Evolutionary conservation across 2,888 invertebrate species (phyloP), one percentile per base, ranked within the genome.

Genomic region (Chydorus sphaericus): DNA sequence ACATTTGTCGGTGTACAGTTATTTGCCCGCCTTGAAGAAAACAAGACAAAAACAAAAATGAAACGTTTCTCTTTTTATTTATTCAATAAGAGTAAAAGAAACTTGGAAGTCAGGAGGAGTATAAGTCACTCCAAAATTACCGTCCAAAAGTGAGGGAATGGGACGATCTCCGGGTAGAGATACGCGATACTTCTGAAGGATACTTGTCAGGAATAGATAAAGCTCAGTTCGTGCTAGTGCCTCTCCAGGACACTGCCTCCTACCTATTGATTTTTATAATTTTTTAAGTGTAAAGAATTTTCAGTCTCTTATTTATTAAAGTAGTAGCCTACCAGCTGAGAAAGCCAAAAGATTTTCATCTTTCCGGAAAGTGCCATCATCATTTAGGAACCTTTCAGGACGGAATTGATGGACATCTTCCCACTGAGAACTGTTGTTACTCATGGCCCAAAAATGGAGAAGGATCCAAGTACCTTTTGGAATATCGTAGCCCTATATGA

Each of bases 361-460:
- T 53, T 57, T 57, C 14, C 7, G 14, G 36, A 54, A 57, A 3
- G 23, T 48, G 26, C 57, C 57, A 7, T 55, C 57, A 18, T 39
- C n/a, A 18, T 48, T 14, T n/a, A 57, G 48, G 38, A 57, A 57
- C 23, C 57, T 36, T 54, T 54, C 57, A 11, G 57, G 57, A n/a
- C 16, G 11, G 20, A 57, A 57, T 26, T 31, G 23, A 16, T 55
- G 37, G 4, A 30, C 26, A 14, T 55, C 48, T 18, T 30, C 6
- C 57, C 57, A 57, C 4, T 23, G 16, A 10, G 31, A 18, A 0
- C 29, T 30, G 16, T 57, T 33, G 29, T 54, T 23, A 36, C 48
- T 36, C 57, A 57, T 57, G 10, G 53, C 57, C 33, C 36, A 44
- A 30, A 54, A 57, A 31, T 57, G 57, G 8, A 57, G 49, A 23